phyloP scores from a whole-genome alignment of 2,888 invertebrate species.

The Leistus spinibarbis region DNA sequence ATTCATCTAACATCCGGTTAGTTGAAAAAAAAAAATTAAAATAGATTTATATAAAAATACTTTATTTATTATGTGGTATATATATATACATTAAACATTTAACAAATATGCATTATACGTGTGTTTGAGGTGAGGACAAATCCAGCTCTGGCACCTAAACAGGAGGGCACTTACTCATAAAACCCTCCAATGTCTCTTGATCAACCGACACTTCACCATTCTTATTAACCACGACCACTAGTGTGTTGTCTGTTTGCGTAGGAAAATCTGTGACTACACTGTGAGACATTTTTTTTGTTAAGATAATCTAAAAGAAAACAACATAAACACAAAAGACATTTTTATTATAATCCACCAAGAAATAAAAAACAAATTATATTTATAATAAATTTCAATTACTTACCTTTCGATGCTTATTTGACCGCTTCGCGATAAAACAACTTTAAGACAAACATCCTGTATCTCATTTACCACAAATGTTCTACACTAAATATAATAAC shows the following conservation, averaged over 20 bases:
- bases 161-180: constrained; percentile 71
- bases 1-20: background rate
- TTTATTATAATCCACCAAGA: background rate
- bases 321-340: constrained; percentile 3
- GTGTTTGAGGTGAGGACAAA: background rate
- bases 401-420: constrained; percentile 27
- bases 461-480: constrained; percentile 22
- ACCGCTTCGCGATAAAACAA: constrained; percentile 33
- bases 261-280: constrained; percentile 57
- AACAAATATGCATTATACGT: background rate
- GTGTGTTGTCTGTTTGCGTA: constrained; percentile 65
- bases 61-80: background rate
- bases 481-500: constrained; percentile 16
- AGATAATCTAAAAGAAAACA: constrained; percentile 31
- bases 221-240: constrained; percentile 85
- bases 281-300: constrained; percentile 53
- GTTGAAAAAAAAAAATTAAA: background rate
- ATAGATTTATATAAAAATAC: background rate
- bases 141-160: constrained; percentile 7
- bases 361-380: background rate
- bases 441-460: background rate
- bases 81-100: background rate
- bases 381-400: background rate
- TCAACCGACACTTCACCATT: constrained; percentile 85
- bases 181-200: constrained; percentile 76